Evolutionary conservation across 2,888 invertebrate genomes (phyloP).

Genomic region (Drosophila mettleri): DNA sequence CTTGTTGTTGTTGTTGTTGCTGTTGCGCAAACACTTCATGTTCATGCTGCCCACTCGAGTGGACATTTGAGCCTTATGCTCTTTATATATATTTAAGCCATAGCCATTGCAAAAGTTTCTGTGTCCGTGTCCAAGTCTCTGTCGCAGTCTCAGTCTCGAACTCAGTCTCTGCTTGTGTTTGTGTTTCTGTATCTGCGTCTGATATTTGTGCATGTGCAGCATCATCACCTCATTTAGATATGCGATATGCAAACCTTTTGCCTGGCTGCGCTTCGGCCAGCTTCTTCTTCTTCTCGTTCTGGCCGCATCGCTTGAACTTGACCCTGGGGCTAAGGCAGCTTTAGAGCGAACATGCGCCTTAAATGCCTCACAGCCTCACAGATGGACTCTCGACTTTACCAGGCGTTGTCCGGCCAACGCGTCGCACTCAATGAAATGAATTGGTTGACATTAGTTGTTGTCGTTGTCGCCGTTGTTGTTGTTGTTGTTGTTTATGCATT

Average conservation of each 20-base stretch:
- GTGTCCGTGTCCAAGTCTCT: conserved; percentile 40
- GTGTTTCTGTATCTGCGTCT: conserved; percentile 67
- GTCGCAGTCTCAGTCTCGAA: conserved; percentile 17
- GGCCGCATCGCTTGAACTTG: conserved; percentile 67
- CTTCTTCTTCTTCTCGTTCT: conserved; percentile 32
- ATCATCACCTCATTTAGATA: conserved; percentile 79
- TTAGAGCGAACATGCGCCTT: conserved; percentile 71
- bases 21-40: conserved; percentile 81
- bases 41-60: conserved; percentile 78
- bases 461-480: conserved; percentile 52
- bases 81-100: conserved; percentile 54
- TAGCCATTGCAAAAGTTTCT: conserved; percentile 41
- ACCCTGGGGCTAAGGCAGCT: conserved; percentile 77
- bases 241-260: conserved; percentile 78
- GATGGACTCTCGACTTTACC: conserved; percentile 17
- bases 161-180: conserved; percentile 35
- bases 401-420: conserved; percentile 73
- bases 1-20: conserved; percentile 56
- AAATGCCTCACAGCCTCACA: conserved; percentile 62
- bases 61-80: conserved; percentile 74
- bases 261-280: conserved; percentile 44
- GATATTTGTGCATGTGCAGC: conserved; percentile 76
- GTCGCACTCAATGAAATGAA: conserved; percentile 79
- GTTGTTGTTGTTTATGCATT: conserved; percentile 40
- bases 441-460: conserved; percentile 76